Conservation (phyloP, 2,797 vertebrate species). For the Acrocephalus scirpaceus region DNA sequence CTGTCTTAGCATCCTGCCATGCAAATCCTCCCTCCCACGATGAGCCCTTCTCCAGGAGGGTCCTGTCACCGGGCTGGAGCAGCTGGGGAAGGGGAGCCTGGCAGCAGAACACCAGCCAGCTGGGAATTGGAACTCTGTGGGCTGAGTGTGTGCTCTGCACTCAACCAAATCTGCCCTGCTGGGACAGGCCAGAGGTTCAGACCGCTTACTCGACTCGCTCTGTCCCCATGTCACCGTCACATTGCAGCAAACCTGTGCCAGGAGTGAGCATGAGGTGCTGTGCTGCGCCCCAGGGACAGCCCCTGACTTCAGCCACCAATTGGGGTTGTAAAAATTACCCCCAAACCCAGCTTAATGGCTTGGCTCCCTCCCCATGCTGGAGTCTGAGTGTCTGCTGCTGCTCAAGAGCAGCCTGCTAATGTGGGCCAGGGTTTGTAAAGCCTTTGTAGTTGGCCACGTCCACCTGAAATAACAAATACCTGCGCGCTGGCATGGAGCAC, state of each 20-base stretch:
- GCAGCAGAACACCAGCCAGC: background rate
- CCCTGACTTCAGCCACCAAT: accelerated
- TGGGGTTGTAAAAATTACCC: background rate
- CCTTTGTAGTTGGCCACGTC: background rate
- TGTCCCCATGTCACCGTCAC: background rate
- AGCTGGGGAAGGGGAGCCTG: background rate
- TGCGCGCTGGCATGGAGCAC: accelerated
- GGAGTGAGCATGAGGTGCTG: background rate
- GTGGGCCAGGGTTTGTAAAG: background rate
- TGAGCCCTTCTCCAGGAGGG: background rate
- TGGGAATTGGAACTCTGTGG: background rate
- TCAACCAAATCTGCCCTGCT: background rate
- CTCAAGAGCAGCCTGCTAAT: background rate
- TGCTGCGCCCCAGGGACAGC: background rate
- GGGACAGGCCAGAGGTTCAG: background rate
- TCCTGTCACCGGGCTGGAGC: background rate
- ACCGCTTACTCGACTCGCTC: accelerated
- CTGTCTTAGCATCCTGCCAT: background rate
- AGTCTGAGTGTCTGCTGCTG: background rate
- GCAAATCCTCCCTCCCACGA: background rate
- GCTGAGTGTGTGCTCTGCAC: background rate
- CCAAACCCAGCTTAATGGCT: background rate
- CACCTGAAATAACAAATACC: constrained; percentile 42
- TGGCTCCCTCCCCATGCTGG: background rate
- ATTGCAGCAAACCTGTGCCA: background rate